Evolutionary conservation across 2,113 vertebrate species (phyloP), one percentile per base, ranked within the genome.

Genomic region (Macaca mulatta): DNA sequence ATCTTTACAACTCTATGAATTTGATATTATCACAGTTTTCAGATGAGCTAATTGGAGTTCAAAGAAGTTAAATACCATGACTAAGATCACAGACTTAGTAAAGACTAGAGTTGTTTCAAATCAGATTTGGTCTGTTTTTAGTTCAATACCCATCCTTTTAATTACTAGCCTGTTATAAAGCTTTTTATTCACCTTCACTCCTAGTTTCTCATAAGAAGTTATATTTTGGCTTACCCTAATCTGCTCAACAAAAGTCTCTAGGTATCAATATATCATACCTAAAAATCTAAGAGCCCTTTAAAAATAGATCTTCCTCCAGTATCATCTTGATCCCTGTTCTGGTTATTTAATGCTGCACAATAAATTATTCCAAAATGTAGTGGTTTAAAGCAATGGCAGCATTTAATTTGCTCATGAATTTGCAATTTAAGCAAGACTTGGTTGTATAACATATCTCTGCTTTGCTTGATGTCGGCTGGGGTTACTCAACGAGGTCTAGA

Each of bases 141-240:
- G 27, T 75, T 23, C 16, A 79, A 35, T 59, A 70, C 35, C 25
- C 81, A 89, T 94, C 12, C 52, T 87, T 20, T 92, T 80, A 84
- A 69, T 97, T 81, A 61, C 72, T 72, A 48, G 40, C 11, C 13
- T 89, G 43, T 97, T 89, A 75, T 43, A 69, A 59, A 95, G 43
- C 43, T 45, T 84, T 78, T 83, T 84, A 93, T 90, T 88, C 25
- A 69, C 23, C 45, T 83, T 83, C 45, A 67, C 16, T 59, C 40
- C 45, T 96, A 35, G 45, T 69, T 94, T 93, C 75, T 83, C 86
- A 32, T 83, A 78, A 70, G 11, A 78, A 70, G 11, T 38, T 89
- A 9, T 87, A 50, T 83, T 57, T 72, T 94, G 81, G 25, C 38
- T 48, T 69, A 25, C 6, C 9, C 18, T 50, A 6, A 1, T 35